These are phyloP conservation scores for Esox niger DNA, from an alignment of 2,113 vertebrate species.

Conservation along the genomic window DNA sequence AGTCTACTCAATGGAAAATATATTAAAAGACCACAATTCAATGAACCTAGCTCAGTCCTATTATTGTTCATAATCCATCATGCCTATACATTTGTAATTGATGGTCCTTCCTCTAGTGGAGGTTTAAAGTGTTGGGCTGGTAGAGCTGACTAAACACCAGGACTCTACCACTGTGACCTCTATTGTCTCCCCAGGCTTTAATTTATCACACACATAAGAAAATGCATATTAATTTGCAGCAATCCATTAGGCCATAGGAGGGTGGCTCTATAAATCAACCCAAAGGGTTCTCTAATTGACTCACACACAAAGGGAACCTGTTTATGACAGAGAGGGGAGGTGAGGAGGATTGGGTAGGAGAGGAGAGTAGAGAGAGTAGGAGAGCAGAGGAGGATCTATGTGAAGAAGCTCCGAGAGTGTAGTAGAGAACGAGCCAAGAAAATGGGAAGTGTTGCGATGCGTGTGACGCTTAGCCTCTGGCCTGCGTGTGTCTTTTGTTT, in stretches of 20 bases:
- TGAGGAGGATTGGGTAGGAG: slow-evolving; percentile 12
- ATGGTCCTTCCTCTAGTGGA: slow-evolving; percentile 18
- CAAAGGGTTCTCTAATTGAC: slow-evolving; percentile 58
- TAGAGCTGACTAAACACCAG: slow-evolving; percentile 4
- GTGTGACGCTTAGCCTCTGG: neutral
- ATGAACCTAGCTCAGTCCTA: slow-evolving; percentile 25
- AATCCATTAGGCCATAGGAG: slow-evolving; percentile 55
- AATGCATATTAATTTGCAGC: slow-evolving; percentile 67
- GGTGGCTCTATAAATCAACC: slow-evolving; percentile 63
- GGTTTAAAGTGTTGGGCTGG: slow-evolving; percentile 8
- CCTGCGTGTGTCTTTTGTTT: slow-evolving; percentile 20
- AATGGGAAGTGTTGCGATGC: neutral
- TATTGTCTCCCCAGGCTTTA: slow-evolving; percentile 47
- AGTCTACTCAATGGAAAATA: slow-evolving; percentile 13
- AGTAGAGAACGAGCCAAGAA: neutral
- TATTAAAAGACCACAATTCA: slow-evolving; percentile 15
- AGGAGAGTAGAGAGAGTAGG: slow-evolving; percentile 13
- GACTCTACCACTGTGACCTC: slow-evolving; percentile 52
- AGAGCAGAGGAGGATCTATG: too few species aligned
- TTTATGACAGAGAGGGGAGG: slow-evolving; percentile 28
- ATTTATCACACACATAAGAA: slow-evolving; percentile 59
- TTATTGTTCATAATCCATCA: slow-evolving; percentile 45
- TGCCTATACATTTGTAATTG: slow-evolving; percentile 29
- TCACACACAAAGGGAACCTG: slow-evolving; percentile 47
- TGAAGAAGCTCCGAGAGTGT: neutral